Evolutionary conservation across 2,113 vertebrate genomes (phyloP), one percentile per base, ranked within the genome.

Genomic region (Cheirogaleus medius): DNA sequence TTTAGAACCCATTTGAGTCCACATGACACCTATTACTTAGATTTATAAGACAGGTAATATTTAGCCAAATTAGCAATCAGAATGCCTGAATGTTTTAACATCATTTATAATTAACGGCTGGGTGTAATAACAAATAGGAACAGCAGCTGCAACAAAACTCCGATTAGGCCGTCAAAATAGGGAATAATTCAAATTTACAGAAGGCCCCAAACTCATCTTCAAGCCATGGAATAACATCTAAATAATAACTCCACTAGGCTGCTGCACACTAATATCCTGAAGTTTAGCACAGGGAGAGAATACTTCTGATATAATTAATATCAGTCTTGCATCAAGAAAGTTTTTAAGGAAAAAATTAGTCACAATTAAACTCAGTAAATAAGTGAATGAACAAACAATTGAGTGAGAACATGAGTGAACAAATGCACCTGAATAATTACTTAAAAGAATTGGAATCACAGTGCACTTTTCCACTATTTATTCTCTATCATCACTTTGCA

Each of bases 31-130:
- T 92, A 98, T 98, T 97, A 96, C 63, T 95, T 92, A 94, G 96
- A 97, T 96, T 98, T 97, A 98, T 96, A 94, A 91, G 96, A 96
- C 97, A 96, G 95, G 96, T 97, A 97, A 97, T 97, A 97, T 97
- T 98, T 98, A 98, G 88, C 94, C 82, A 97, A 96, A 97, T 97
- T 94, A 97, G 86, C 69, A 89, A 94, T 95, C 96, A 91, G 95
- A 91, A 95, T 91, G 94, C 83, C 88, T 95, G 95, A 97, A 93
- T 97, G 97, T 97, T 96, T 97, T 95, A 94, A 83, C 42, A 97
- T 90, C 94, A 94, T 97, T 97, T 97, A 96, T 97, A 97, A 98
- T 97, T 97, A 97, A 94, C 82, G 95, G 88, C 86, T 69, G 39
- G 83, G 17, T 97, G 23, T 87, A 95, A 97, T 96, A 97, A 97